Evolutionary conservation across 92 coral and sea anemone genomes (phyloP).

Genomic region (Umimayanthus kanabou): DNA sequence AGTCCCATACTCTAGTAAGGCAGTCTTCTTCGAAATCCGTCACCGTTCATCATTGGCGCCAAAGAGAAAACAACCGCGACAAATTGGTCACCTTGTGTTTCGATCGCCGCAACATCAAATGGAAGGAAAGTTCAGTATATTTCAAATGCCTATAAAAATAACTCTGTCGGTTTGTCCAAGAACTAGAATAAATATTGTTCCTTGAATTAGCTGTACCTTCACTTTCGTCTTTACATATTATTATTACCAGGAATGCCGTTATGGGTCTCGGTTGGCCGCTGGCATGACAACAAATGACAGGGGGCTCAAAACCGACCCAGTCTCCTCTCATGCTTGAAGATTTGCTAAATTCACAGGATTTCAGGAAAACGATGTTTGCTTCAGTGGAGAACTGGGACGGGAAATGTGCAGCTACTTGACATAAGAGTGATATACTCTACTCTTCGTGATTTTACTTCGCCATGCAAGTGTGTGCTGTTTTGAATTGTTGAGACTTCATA

Average conservation of each 20-base stretch:
- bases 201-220: not conserved
- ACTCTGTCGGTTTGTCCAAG: not conserved
- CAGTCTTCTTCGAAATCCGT: not conserved
- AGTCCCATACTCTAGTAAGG: not conserved
- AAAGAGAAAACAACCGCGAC: not conserved
- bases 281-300: slow-evolving; percentile 36
- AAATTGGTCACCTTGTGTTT: not conserved
- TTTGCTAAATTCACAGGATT: too few species aligned
- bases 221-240: not conserved
- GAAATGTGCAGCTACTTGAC: too few species aligned
- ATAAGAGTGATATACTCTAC: too few species aligned
- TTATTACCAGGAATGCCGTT: slow-evolving; percentile 2
- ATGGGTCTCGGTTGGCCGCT: slow-evolving; percentile 15
- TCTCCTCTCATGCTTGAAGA: not conserved
- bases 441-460: too few species aligned
- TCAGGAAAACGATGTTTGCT: too few species aligned
- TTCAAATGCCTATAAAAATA: not conserved
- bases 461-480: too few species aligned
- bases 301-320: slow-evolving; percentile 19
- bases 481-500: too few species aligned
- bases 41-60: not conserved
- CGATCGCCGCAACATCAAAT: not conserved
- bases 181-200: not conserved
- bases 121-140: not conserved
- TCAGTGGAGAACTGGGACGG: too few species aligned